phyloP scores from a whole-genome alignment of 2,113 vertebrate species.

The Regulus satrapa region DNA sequence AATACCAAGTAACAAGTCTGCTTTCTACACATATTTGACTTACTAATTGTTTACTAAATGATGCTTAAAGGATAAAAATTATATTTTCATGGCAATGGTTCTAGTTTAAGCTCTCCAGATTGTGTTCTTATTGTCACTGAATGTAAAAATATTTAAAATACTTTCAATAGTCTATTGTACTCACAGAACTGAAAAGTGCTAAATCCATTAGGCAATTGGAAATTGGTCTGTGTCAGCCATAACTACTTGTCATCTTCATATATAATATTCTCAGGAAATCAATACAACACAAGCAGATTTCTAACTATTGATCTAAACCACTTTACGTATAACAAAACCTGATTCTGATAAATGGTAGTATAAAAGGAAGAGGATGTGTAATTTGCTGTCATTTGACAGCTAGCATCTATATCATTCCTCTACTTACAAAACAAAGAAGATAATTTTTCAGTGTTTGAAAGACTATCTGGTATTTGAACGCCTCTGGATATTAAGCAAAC shows the following conservation, averaged over 20 bases:
- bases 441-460: neutral
- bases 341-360: slow-evolving; percentile 24
- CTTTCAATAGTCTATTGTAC: neutral
- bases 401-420: neutral
- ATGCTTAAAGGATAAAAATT: neutral
- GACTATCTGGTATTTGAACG: neutral
- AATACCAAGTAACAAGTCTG: neutral
- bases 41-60: neutral
- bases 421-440: neutral
- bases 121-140: neutral
- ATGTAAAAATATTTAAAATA: neutral
- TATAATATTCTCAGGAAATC: slow-evolving; percentile 30
- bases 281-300: neutral
- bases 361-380: neutral
- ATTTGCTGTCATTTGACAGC: neutral
- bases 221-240: neutral
- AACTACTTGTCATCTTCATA: neutral
- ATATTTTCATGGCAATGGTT: neutral
- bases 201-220: slow-evolving; percentile 12
- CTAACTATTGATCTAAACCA: slow-evolving; percentile 36
- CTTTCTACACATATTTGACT: neutral
- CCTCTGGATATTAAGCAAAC: neutral
- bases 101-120: neutral
- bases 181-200: neutral
- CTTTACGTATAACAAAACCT: neutral